These are phyloP conservation scores for Vidua macroura DNA, from an alignment of 2,113 vertebrate species.

Conservation along the genomic window DNA sequence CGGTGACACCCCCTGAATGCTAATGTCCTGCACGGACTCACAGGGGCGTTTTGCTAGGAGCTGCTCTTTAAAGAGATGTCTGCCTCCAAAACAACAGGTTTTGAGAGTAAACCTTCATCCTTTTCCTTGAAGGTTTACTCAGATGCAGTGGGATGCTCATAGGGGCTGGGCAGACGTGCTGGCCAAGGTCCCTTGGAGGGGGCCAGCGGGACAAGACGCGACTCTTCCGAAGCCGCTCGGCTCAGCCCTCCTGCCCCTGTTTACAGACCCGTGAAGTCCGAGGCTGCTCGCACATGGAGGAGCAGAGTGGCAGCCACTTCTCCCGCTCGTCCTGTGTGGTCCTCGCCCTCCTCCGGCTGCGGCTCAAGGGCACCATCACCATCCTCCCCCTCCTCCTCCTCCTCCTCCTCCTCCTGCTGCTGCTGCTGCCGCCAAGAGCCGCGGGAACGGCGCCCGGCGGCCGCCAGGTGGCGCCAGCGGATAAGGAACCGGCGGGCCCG, in stretches of 20 bases:
- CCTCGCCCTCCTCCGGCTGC: neutral
- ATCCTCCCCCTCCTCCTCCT: neutral
- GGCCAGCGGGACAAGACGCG: accelerated
- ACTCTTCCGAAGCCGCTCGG: accelerated
- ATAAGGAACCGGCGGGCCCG: neutral
- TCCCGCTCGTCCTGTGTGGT: neutral
- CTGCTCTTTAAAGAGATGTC: neutral
- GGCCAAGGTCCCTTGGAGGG: accelerated
- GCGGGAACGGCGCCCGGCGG: neutral
- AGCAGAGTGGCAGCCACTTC: accelerated
- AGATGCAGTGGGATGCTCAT: accelerated
- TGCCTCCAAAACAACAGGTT: neutral
- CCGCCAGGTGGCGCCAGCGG: slow-evolving; percentile 38
- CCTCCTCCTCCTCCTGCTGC: neutral
- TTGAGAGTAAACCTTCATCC: too few relatives aligned
- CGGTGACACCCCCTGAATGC: neutral
- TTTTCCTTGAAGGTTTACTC: neutral
- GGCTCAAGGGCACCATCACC: neutral
- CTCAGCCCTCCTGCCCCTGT: accelerated
- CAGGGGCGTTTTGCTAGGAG: accelerated
- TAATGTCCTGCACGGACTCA: neutral
- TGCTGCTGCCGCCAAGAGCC: accelerated
- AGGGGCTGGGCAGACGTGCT: neutral
- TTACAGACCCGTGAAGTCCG: accelerated
- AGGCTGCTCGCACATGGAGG: neutral